A percentile compares a stretch with the other conserved stretches of the same genome.
These are phyloP conservation scores for Dinoponera quadriceps DNA, from an alignment of 1,140 invertebrate genomes.

Conservation along the genomic window DNA sequence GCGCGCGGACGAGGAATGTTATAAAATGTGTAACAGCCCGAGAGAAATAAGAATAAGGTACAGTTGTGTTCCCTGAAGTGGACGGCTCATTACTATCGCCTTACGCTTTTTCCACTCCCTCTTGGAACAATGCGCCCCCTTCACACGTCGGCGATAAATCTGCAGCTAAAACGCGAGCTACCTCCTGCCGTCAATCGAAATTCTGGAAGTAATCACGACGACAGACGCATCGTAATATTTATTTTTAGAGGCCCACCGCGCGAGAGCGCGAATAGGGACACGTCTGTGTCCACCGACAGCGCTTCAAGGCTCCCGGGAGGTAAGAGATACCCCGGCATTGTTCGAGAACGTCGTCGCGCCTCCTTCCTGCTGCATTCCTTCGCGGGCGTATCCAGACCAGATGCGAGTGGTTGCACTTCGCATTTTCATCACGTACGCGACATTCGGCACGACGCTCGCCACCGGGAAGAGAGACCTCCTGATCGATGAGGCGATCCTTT, in stretches of 20 bases:
- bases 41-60: too few species aligned
- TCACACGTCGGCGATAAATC: too few species aligned
- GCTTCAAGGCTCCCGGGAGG: slow-evolving; percentile 41
- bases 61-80: too few species aligned
- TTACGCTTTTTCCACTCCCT: too few species aligned
- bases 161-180: too few species aligned
- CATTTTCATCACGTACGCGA: slow-evolving; percentile 27
- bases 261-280: background rate
- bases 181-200: too few species aligned
- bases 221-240: background rate
- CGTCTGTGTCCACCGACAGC: background rate
- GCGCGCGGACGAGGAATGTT: too few species aligned
- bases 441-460: background rate
- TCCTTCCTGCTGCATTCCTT: background rate
- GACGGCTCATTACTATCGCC: too few species aligned
- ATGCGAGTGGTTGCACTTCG: slow-evolving; percentile 7
- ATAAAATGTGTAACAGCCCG: too few species aligned
- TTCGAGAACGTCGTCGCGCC: background rate
- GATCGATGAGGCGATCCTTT: slow-evolving; percentile 2
- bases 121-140: too few species aligned
- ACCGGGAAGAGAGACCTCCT: background rate
- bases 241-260: slow-evolving; percentile 25
- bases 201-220: too few species aligned
- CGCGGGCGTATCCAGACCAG: slow-evolving; percentile 7
- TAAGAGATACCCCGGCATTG: slow-evolving; percentile 15